Evolutionary conservation across 2,888 invertebrate species (phyloP).

Genomic region (Megalurothrips usitatus): DNA sequence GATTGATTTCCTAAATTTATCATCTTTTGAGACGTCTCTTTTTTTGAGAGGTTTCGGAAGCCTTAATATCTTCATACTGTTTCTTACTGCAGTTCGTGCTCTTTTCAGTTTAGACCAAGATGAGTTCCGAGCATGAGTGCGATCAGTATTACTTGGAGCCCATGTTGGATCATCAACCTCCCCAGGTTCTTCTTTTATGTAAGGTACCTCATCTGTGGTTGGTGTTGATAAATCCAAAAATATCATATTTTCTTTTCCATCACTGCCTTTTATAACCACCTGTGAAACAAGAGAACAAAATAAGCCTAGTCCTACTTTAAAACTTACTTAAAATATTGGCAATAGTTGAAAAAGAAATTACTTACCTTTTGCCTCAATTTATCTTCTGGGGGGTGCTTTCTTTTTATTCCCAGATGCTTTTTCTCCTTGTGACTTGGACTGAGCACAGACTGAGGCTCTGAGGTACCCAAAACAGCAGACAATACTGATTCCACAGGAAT

Average conservation of each 20-base stretch:
- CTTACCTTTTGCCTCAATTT: neutral
- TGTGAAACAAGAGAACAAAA: neutral
- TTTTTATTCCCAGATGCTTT: neutral
- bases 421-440: neutral
- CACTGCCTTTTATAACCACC: conserved; percentile 6
- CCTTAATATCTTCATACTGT: neutral
- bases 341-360: neutral
- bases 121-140: neutral
- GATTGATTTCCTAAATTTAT: neutral
- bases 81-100: neutral
- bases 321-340: neutral
- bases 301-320: neutral
- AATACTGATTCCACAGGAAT: conserved; percentile 9
- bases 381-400: neutral
- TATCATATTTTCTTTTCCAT: conserved; percentile 14
- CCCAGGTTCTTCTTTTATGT: neutral
- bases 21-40: neutral
- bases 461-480: neutral
- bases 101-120: neutral
- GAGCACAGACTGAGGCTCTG: neutral
- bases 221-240: neutral
- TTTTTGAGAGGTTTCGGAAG: neutral
- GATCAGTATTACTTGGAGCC: neutral
- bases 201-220: neutral
- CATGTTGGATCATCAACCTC: conserved; percentile 11